phyloP scores from a whole-genome alignment of 2,888 invertebrate species.

The Petrolisthes cinctipes region DNA sequence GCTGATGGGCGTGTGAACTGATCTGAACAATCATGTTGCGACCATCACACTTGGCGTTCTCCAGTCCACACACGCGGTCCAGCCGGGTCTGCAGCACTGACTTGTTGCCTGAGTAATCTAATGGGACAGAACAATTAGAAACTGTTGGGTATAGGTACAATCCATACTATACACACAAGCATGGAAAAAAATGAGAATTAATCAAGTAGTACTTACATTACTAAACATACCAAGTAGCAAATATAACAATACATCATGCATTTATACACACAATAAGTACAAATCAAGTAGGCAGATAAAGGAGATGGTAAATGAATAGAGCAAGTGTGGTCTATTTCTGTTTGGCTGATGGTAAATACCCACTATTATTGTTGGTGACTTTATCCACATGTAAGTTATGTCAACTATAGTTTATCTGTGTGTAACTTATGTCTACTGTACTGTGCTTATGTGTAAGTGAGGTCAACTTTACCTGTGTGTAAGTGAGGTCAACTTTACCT shows the following conservation, averaged over 20 bases:
- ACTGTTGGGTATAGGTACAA: background rate
- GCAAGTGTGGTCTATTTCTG: too few species aligned
- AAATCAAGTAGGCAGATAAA: background rate
- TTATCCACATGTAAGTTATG: too few species aligned
- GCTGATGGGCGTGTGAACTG: slow-evolving; percentile 78
- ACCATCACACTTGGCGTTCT: slow-evolving; percentile 83
- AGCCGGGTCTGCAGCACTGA: slow-evolving; percentile 85
- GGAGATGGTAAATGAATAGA: too few species aligned
- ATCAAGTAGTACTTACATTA: background rate
- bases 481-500: too few species aligned
- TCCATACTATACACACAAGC: background rate
- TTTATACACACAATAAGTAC: background rate
- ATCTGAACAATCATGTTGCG: slow-evolving; percentile 82
- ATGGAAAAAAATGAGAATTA: background rate
- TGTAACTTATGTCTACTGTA: too few species aligned
- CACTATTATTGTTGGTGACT: too few species aligned
- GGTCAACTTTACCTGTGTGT: too few species aligned
- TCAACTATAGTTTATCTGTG: too few species aligned
- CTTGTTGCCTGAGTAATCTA: slow-evolving; percentile 88
- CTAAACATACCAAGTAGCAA: background rate
- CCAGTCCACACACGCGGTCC: slow-evolving; percentile 83
- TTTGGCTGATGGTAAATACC: too few species aligned
- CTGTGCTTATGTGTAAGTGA: too few species aligned
- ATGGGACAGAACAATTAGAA: slow-evolving; percentile 48
- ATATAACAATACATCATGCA: background rate